phyloP scores from a whole-genome alignment of 1,140 invertebrate genomes.

The Hydropsyche tenuis region DNA sequence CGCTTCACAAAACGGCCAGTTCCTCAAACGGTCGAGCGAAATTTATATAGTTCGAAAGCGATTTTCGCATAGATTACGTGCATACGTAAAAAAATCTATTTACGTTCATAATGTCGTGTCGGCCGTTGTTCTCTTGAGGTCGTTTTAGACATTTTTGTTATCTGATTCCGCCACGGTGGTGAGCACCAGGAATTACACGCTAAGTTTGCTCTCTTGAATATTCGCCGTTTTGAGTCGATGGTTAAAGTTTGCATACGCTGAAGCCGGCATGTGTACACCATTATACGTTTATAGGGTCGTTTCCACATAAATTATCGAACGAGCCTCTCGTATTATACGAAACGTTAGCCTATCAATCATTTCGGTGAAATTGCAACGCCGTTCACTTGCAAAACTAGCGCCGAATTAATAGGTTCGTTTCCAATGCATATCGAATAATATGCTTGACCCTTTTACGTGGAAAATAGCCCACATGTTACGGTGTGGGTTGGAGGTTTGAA shows the following conservation, averaged over 20 bases:
- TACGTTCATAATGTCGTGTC: not conserved
- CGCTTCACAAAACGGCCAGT: not conserved
- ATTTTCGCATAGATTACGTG: not conserved
- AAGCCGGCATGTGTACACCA: too few relatives aligned
- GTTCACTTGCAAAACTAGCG: not conserved
- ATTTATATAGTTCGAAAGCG: not conserved
- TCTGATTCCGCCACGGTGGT: constrained; percentile 23
- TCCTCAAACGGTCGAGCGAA: too few relatives aligned
- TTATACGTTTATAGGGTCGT: too few relatives aligned
- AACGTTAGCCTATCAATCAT: not conserved
- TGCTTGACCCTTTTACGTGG: too few relatives aligned
- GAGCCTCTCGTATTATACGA: not conserved
- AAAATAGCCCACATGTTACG: too few relatives aligned
- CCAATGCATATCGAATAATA: too few relatives aligned
- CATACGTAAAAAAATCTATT: too few relatives aligned
- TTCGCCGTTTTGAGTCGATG: constrained; percentile 2
- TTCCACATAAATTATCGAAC: too few relatives aligned
- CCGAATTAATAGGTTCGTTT: too few relatives aligned
- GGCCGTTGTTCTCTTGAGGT: not conserved
- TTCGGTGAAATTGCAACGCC: not conserved
- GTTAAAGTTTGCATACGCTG: not conserved
- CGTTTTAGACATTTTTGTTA: constrained; percentile 20
- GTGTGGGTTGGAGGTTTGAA: not conserved
- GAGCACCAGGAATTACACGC: constrained; percentile 23
- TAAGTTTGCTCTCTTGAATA: not conserved